A percentile compares a stretch with the other conserved stretches of the same genome.
Evolutionary conservation across 2,113 vertebrate species (phyloP).

Genomic region (mouse (Mus musculus)): DNA sequence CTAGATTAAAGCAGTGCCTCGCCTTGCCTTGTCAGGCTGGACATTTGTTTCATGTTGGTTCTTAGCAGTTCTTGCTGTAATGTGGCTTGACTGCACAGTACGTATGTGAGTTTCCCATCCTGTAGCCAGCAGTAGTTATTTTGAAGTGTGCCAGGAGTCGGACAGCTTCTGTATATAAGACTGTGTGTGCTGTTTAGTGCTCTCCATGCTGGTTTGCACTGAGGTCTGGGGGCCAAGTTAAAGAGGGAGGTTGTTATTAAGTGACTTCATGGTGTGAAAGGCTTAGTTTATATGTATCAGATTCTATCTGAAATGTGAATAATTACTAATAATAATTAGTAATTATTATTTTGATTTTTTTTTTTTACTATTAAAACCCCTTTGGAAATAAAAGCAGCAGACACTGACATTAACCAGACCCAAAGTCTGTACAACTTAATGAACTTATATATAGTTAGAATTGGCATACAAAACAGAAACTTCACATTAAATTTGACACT

Average conservation of each 20-base stretch:
- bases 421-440: background rate
- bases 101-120: conserved; percentile 24
- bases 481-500: background rate
- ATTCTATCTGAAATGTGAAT: background rate
- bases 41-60: background rate
- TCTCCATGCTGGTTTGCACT: conserved; percentile 14
- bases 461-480: background rate
- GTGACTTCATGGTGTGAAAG: background rate
- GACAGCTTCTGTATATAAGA: conserved; percentile 27
- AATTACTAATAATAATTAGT: background rate
- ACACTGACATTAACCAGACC: background rate
- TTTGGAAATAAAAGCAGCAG: background rate
- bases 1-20: background rate
- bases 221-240: background rate
- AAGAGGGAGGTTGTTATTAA: background rate
- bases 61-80: conserved; percentile 52
- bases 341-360: background rate
- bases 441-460: background rate
- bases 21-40: background rate
- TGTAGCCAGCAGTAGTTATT: background rate
- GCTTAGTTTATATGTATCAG: background rate
- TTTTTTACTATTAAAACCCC: background rate
- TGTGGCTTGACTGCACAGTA: background rate
- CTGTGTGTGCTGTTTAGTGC: background rate
- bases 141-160: background rate